Evolutionary conservation across 92 coral and sea anemone genomes (phyloP).

Genomic region (Umimayanthus chanpuru): DNA sequence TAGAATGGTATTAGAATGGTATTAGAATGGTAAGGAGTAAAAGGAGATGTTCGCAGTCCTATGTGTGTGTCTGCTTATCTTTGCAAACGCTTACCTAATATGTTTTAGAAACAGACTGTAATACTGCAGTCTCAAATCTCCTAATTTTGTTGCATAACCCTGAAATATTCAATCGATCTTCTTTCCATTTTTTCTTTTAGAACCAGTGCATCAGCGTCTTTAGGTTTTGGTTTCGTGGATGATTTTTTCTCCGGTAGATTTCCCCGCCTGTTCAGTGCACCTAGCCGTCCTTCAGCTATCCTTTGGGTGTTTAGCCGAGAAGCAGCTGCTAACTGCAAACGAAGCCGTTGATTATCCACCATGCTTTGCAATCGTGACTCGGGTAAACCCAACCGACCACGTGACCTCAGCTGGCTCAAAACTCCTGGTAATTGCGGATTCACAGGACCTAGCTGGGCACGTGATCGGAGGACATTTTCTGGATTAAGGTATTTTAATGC

Average conservation of each 20-base stretch:
- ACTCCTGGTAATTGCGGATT: conserved; percentile 16
- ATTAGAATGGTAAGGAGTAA: no score
- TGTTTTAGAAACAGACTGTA: background rate
- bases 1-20: no score
- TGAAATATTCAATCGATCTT: conserved; percentile 16
- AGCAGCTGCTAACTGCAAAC: background rate
- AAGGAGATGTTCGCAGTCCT: no score
- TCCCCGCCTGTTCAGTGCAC: conserved; percentile 6
- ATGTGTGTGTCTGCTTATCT: background rate
- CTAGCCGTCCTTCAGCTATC: background rate
- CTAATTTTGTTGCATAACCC: background rate
- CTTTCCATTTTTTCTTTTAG: conserved; percentile 16
- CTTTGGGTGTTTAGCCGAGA: conserved; percentile 9
- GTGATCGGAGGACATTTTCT: conserved; percentile 1
- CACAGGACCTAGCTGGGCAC: conserved; percentile 3
- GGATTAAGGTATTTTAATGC: conserved; percentile 5
- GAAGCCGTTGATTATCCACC: conserved; percentile 16
- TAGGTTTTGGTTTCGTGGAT: background rate
- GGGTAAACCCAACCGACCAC: conserved; percentile 6
- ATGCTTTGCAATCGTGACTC: conserved; percentile 5
- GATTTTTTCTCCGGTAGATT: conserved; percentile 13
- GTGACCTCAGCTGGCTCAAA: conserved; percentile 16
- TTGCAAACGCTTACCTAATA: background rate
- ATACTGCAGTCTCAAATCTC: background rate
- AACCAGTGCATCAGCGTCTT: background rate